Evolutionary conservation across 2,888 invertebrate species (phyloP), one percentile per base, ranked within the genome.

Genomic region (Eupithecia pulchellata): DNA sequence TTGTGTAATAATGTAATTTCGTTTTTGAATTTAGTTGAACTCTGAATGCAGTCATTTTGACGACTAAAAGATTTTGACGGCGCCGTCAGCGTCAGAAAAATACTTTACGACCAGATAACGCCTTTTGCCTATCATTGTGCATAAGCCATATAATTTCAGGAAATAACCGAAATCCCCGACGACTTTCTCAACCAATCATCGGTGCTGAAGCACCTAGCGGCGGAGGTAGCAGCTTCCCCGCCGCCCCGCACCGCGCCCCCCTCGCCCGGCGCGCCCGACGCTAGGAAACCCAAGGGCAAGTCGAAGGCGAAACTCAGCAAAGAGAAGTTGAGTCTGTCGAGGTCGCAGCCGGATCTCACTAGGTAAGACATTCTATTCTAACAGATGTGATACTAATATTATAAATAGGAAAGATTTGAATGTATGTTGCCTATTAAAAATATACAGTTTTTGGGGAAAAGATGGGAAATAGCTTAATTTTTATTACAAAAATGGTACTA

Each of bases 291-390:
- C n/a, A 92, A 91, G 73, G 85, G 88, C 62, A 91, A 91, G 69
- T 87, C 88, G 2, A 93, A 92, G 73, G 88, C 89, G 6, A 91
- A 92, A 68, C 88, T 94, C 0, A 93, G 90, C 81, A 94, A 93
- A 75, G 96, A 96, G 79, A 96, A 96, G 80, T 87, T 96, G 4
- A 96, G 95, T 71, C 84, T 97, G 72, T 97, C 97, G 6, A 95
- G 97, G 81, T 98, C 98, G 0, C 98, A 98, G 85, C 98, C 98
- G 0, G 98, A 98, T 91, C 92, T 98, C 76, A 96, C 97, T 0
- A 96, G 96, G 89, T 94, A 83, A 95, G 57, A 30, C 39, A n/a
- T n/a, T 9, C 75, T 61, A 34, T 13, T 36, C 27, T 13, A 13
- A 13, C 34, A 36, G 1, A 36, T 14, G 36, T 36, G 13, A 13